phyloP scores from a whole-genome alignment of 2,797 vertebrate genomes.

The Trichosurus vulpecula region DNA sequence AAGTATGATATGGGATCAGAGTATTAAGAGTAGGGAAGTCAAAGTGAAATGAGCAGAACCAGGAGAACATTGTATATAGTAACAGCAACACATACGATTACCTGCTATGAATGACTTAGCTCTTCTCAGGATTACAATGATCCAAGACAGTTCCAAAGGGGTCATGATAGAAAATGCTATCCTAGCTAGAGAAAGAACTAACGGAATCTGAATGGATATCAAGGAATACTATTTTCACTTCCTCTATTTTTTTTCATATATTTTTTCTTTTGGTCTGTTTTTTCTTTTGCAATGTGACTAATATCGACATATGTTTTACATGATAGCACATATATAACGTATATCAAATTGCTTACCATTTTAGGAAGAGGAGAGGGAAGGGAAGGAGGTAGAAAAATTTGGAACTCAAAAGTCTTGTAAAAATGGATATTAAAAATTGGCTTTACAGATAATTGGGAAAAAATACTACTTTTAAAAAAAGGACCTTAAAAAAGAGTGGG shows the following conservation, averaged over 20 bases:
- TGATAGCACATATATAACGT: background rate
- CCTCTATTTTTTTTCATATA: background rate
- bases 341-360: background rate
- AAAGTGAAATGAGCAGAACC: background rate
- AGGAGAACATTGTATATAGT: background rate
- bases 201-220: background rate
- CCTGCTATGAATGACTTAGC: background rate
- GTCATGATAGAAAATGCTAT: background rate
- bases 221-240: background rate
- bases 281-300: background rate
- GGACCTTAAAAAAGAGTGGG: background rate
- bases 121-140: background rate
- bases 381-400: background rate
- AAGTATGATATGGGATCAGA: background rate
- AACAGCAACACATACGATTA: background rate
- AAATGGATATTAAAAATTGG: background rate
- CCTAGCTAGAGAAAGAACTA: background rate
- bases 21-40: background rate
- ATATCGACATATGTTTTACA: background rate
- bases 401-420: background rate
- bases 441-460: background rate
- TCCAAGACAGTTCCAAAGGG: background rate
- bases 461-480: background rate
- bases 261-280: background rate
- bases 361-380: background rate